Percentiles rank a stretch among this genome's conserved stretches.
These are phyloP conservation scores for Drosophila paulistorum DNA, from an alignment of 1,140 invertebrate species.

Conservation along the genomic window DNA sequence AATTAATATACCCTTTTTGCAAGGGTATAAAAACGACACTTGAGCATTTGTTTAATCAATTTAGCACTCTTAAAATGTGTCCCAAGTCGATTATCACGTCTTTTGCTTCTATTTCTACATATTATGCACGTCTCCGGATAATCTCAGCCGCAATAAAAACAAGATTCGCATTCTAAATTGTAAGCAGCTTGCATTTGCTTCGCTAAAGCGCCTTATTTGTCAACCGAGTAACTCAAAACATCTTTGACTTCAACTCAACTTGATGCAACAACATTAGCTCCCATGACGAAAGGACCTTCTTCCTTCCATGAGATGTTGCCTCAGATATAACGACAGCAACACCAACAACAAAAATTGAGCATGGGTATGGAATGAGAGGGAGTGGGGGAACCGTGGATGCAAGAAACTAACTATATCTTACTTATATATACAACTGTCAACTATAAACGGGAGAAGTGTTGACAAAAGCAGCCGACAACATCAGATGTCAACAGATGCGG, in stretches of 20 bases:
- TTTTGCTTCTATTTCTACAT: background rate
- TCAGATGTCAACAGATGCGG: constrained; percentile 77
- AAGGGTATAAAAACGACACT: too few relatives aligned
- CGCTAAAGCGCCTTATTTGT: constrained; percentile 51
- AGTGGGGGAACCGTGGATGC: background rate
- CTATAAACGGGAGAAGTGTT: constrained; percentile 61
- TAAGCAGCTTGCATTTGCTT: constrained; percentile 39
- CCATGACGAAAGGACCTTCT: constrained; percentile 1
- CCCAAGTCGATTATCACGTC: background rate
- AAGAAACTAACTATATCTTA: constrained; percentile 26
- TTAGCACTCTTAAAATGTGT: too few relatives aligned
- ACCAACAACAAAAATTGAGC: background rate
- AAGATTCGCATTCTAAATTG: constrained; percentile 41
- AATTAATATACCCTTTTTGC: too few relatives aligned
- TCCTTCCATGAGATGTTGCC: background rate
- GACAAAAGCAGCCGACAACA: constrained; percentile 77
- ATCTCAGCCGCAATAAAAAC: constrained; percentile 34
- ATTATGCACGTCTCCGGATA: constrained; percentile 9
- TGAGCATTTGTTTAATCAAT: too few relatives aligned
- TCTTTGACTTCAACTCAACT: constrained; percentile 53
- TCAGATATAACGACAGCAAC: background rate
- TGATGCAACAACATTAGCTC: constrained; percentile 28
- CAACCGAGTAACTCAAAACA: constrained; percentile 49
- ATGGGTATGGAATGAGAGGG: constrained; percentile 10
- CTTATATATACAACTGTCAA: constrained; percentile 20